phyloP scores from a whole-genome alignment of 1,140 invertebrate species.

The Bombus terrestris region DNA sequence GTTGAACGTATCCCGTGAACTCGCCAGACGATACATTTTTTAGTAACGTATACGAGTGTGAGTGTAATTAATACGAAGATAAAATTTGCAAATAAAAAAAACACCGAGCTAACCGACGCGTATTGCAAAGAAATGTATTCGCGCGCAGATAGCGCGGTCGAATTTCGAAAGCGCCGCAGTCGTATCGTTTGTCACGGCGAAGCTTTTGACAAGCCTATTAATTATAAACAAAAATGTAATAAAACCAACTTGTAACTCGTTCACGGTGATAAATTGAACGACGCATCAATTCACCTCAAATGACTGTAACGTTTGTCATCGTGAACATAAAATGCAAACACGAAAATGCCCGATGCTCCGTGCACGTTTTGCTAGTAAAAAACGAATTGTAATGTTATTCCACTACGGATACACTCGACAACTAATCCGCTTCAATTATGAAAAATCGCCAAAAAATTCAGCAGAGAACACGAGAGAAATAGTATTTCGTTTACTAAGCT shows the following conservation, averaged over 20 bases:
- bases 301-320: slow-evolving; percentile 5
- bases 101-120: background rate
- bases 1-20: background rate
- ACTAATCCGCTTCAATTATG: no score
- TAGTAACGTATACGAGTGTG: background rate
- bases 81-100: background rate
- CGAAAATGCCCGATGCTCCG: background rate
- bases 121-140: background rate
- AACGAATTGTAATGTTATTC: background rate
- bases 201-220: slow-evolving; percentile 15
- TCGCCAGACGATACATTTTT: background rate
- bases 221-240: slow-evolving; percentile 25
- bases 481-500: background rate
- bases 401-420: no score
- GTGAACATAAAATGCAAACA: background rate
- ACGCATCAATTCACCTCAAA: slow-evolving; percentile 6
- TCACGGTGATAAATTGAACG: slow-evolving; percentile 11
- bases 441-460: background rate
- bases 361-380: background rate
- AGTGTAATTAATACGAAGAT: background rate
- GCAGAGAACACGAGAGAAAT: background rate
- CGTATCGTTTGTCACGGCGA: background rate
- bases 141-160: slow-evolving; percentile 4
- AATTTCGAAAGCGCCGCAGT: background rate
- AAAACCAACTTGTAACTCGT: background rate